Evolutionary conservation across 2,113 vertebrate genomes (phyloP).

Genomic region (Lucifuga dentata): DNA sequence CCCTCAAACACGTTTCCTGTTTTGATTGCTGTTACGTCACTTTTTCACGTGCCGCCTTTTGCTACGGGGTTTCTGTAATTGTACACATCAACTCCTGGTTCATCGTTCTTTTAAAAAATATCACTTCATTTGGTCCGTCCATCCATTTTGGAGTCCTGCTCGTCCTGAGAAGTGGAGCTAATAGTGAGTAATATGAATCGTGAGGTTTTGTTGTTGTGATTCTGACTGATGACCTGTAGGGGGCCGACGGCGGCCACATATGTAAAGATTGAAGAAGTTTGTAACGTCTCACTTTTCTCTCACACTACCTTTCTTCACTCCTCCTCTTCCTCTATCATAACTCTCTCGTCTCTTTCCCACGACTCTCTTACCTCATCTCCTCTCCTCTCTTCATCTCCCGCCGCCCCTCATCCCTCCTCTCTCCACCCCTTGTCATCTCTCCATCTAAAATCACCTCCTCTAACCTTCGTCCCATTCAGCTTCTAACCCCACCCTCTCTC

Average conservation of each 20-base stretch:
- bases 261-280: neutral
- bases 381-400: constrained; percentile 2
- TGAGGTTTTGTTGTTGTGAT: neutral
- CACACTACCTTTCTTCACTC: constrained; percentile 8
- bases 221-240: constrained; percentile 24
- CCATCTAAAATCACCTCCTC: constrained; percentile 54
- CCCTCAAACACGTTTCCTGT: too few species aligned
- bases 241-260: neutral
- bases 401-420: neutral
- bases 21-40: too few species aligned
- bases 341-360: constrained; percentile 54
- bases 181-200: too few species aligned
- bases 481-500: constrained; percentile 2
- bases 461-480: constrained; percentile 29
- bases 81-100: too few species aligned
- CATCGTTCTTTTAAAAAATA: too few species aligned
- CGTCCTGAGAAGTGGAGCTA: too few species aligned
- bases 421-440: constrained; percentile 50
- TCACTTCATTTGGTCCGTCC: too few species aligned
- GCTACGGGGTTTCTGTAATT: too few species aligned
- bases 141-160: too few species aligned
- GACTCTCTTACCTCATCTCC: constrained; percentile 51
- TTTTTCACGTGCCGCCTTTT: too few species aligned
- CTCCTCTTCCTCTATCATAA: constrained; percentile 1
- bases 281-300: too few species aligned